These are phyloP conservation scores for Apis dorsata DNA, from an alignment of 1,140 invertebrate species.

Conservation along the genomic window DNA sequence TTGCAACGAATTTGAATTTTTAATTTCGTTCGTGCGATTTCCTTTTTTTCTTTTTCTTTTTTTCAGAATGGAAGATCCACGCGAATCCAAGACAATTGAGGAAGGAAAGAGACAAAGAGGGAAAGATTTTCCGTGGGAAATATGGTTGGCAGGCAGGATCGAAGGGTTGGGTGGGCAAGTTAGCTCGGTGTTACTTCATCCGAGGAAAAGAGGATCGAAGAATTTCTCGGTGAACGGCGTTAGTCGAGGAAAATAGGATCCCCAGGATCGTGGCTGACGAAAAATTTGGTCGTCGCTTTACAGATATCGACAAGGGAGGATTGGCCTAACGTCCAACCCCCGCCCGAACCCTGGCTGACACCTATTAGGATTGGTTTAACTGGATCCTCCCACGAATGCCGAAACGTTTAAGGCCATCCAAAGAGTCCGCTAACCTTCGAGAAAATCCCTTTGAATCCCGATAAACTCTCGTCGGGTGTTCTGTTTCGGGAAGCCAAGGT, in stretches of 20 bases:
- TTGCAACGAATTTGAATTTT: not conserved
- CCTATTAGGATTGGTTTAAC: slow-evolving; percentile 34
- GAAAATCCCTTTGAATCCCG: slow-evolving; percentile 24
- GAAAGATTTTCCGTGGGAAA: too few relatives aligned
- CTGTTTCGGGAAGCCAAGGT: not conserved
- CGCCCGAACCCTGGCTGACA: slow-evolving; percentile 18
- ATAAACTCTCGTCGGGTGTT: not conserved
- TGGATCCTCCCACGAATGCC: not conserved
- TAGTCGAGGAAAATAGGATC: slow-evolving; percentile 5
- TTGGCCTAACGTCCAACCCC: not conserved
- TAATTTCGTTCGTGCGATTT: too few relatives aligned
- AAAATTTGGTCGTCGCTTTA: not conserved
- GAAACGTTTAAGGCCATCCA: slow-evolving; percentile 28
- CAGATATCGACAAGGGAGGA: slow-evolving; percentile 6
- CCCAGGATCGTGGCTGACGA: not conserved
- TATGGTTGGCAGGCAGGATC: not conserved
- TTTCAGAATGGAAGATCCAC: too few relatives aligned
- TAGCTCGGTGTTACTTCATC: not conserved
- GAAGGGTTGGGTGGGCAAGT: not conserved
- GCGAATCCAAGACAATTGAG: too few relatives aligned
- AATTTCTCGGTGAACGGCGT: not conserved
- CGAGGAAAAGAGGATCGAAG: slow-evolving; percentile 9
- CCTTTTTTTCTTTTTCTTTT: too few relatives aligned
- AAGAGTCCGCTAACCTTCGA: slow-evolving; percentile 16
- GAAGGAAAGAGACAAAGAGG: too few relatives aligned